Conservation (phyloP, 2,113 vertebrate genomes). For the Chaetura pelagica region DNA sequence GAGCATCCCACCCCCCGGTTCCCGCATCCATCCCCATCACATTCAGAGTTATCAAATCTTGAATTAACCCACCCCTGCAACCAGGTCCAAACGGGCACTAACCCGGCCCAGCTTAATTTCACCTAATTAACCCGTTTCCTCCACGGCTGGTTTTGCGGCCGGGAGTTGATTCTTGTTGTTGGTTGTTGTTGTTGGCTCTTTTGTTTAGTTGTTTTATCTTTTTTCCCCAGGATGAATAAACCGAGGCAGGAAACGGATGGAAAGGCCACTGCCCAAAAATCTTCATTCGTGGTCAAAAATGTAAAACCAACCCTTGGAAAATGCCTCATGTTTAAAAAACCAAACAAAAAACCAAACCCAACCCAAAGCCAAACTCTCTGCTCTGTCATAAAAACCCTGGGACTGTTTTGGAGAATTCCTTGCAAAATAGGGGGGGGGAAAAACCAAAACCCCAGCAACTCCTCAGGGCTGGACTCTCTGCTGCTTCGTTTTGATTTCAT, state of each 20-base stretch:
- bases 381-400: background rate
- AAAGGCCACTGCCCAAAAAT: background rate
- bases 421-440: background rate
- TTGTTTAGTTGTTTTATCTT: no score
- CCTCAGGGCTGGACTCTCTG: background rate
- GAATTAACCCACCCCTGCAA: background rate
- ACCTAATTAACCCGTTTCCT: background rate
- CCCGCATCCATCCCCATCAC: background rate
- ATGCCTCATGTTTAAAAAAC: background rate
- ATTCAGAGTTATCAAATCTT: background rate
- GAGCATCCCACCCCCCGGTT: background rate
- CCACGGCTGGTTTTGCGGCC: accelerated
- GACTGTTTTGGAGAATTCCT: background rate
- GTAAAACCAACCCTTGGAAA: background rate
- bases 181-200: background rate
- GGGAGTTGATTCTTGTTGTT: no score
- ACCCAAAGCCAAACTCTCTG: background rate
- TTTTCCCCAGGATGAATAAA: background rate
- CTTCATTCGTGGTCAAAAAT: background rate
- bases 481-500: background rate
- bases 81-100: background rate
- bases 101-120: background rate
- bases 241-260: background rate
- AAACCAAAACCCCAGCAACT: background rate
- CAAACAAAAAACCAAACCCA: no score